These are phyloP conservation scores for Apomyelois bistriatella DNA, from an alignment of 2,888 invertebrate species.

Conservation along the genomic window DNA sequence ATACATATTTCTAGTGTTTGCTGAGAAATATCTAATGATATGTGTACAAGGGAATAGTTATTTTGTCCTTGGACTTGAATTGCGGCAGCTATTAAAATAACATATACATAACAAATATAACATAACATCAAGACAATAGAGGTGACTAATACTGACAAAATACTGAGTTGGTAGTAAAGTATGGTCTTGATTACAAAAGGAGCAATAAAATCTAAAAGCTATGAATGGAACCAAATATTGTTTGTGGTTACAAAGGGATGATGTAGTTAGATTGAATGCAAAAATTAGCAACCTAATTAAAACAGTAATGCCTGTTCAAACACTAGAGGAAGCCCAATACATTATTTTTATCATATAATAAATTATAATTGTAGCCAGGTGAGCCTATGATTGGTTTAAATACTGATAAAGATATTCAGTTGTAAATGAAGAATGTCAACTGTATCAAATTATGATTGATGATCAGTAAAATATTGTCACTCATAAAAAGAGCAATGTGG, in stretches of 20 bases:
- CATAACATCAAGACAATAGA: neutral
- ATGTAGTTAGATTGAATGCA: slow-evolving; percentile 2
- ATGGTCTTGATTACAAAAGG: neutral
- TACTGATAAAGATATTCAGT: neutral
- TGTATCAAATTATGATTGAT: neutral
- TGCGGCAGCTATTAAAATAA: neutral
- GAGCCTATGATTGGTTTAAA: neutral
- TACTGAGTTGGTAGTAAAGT: neutral
- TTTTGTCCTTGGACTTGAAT: slow-evolving; percentile 4
- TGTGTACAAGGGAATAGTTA: neutral
- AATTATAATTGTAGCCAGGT: neutral
- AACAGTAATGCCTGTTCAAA: neutral
- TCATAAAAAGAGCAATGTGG: neutral
- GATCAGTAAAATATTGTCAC: neutral
- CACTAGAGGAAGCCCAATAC: neutral
- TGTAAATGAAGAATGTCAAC: slow-evolving; percentile 2
- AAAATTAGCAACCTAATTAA: neutral
- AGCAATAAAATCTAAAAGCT: neutral
- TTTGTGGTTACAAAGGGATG: neutral
- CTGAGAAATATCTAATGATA: neutral
- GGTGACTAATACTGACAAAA: neutral
- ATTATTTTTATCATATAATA: neutral
- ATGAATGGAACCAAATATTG: neutral
- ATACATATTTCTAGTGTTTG: neutral
- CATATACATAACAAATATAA: too few species aligned